Evolutionary conservation across 2,888 invertebrate genomes (phyloP), one percentile per base, ranked within the genome.

Genomic region (Penaeus monodon): DNA sequence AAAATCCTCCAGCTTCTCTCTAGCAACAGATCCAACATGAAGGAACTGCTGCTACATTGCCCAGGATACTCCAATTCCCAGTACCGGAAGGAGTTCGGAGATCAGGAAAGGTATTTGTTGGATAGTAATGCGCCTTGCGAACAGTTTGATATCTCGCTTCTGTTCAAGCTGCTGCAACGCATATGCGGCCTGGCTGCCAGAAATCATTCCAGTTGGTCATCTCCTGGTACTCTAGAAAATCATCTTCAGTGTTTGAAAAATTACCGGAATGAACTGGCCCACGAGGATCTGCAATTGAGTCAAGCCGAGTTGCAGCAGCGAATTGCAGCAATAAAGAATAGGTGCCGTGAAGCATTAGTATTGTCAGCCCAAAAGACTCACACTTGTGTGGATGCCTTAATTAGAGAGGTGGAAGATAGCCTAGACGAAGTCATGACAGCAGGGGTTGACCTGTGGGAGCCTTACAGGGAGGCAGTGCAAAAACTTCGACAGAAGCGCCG

Each of bases 401-500:
- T 81, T 49, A 10, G 4, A 38, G 70, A 68, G 14, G 68, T 81
- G 70, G 81, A 81, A n/a, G 49, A 44, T 14, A 27, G 10, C 8
- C 22, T 81, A n/a, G 70, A 70, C 17, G 81, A 81, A 57, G 49
- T 70, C 33, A 24, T 66, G 22, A 68, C 49, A 44, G 81, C 68
- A 68, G 49, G 81, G 7, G 29, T 81, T 44, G 81, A 81, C 44
- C 70, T 68, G 7, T 81, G 81, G 66, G 70, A 81, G 49, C 81
- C 81, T n/a, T 81, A 81, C 29, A 81, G 27, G 22, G 68, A 81
- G 27, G 81, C 68, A 38, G 68, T 81, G 24, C 27, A 49, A 24
- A 70, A 44, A 14, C 68, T 68, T 3, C 66, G 57, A 24, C 33
- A 44, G 20, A 27, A 68, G 8, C 81, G 68, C 12, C 44, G 27